Conservation (phyloP, 2,888 invertebrate genomes). For the Microchrysa polita region DNA sequence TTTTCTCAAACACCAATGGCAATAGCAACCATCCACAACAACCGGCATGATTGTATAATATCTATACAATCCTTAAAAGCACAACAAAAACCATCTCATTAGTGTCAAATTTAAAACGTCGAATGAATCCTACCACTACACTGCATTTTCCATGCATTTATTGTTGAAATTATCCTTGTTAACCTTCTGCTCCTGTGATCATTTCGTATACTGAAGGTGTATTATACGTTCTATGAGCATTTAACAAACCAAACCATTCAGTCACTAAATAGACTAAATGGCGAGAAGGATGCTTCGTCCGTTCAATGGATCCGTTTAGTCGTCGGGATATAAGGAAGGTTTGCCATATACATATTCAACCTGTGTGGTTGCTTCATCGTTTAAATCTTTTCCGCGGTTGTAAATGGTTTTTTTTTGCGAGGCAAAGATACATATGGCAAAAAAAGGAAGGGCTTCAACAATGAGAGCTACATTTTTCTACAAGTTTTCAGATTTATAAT, state of each 20-base stretch:
- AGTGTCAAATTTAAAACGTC: conserved; percentile 33
- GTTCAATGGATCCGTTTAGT: background rate
- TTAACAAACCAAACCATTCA: conserved; percentile 13
- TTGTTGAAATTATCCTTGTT: conserved; percentile 2
- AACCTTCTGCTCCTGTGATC: conserved; percentile 5
- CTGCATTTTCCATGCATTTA: background rate
- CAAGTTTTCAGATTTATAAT: background rate
- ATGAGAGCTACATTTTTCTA: background rate
- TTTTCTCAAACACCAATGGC: too few relatives aligned
- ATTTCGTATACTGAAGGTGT: background rate
- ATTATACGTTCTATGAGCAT: background rate
- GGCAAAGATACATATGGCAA: too few relatives aligned
- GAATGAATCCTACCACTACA: conserved; percentile 15
- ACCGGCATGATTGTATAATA: too few relatives aligned
- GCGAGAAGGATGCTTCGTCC: conserved; percentile 4
- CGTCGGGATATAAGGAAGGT: background rate
- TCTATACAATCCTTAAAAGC: background rate
- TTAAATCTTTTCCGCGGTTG: background rate
- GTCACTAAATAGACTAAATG: conserved; percentile 9
- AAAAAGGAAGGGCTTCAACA: too few relatives aligned
- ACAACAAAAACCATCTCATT: conserved; percentile 22
- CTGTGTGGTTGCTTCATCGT: too few relatives aligned
- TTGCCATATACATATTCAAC: too few relatives aligned
- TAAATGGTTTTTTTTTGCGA: background rate
- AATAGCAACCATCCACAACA: too few relatives aligned